Conservation (phyloP, 2,113 vertebrate species). For the Pluvialis apricaria region DNA sequence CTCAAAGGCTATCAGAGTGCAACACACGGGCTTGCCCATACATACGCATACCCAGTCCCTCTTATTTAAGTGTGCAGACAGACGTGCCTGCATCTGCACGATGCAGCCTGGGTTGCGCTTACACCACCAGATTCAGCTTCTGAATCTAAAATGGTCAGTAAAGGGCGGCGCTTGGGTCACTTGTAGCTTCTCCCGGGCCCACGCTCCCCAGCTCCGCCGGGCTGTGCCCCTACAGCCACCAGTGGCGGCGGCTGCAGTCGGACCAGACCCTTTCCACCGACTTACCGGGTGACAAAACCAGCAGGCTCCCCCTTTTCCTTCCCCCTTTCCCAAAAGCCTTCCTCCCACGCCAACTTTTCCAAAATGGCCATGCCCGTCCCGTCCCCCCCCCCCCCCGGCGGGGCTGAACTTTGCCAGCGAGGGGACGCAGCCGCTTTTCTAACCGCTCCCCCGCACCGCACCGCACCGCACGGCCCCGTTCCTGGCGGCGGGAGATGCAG, state of each 20-base stretch:
- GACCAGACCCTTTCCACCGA: too few species aligned
- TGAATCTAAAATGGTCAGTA: not conserved
- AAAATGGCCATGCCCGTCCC: not conserved
- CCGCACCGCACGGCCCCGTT: not conserved
- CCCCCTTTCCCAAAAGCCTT: not conserved
- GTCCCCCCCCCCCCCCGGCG: too few species aligned
- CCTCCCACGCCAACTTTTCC: not conserved
- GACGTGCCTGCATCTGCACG: rapidly evolving
- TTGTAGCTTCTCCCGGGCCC: not conserved
- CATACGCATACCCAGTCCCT: not conserved
- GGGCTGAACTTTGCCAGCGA: not conserved
- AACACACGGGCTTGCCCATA: not conserved
- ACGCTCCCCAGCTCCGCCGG: rapidly evolving
- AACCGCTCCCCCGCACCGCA: not conserved
- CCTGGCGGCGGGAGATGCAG: too few species aligned
- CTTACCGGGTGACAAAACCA: not conserved
- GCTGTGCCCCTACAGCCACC: rapidly evolving
- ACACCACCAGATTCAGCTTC: not conserved
- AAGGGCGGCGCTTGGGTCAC: not conserved
- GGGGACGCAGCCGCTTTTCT: not conserved
- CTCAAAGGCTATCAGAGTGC: not conserved
- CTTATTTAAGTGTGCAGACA: not conserved
- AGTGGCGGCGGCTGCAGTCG: rapidly evolving
- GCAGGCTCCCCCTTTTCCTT: not conserved
- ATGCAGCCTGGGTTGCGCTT: rapidly evolving